Evolutionary conservation across 2,888 invertebrate species (phyloP).

Genomic region (Sympetrum striolatum): DNA sequence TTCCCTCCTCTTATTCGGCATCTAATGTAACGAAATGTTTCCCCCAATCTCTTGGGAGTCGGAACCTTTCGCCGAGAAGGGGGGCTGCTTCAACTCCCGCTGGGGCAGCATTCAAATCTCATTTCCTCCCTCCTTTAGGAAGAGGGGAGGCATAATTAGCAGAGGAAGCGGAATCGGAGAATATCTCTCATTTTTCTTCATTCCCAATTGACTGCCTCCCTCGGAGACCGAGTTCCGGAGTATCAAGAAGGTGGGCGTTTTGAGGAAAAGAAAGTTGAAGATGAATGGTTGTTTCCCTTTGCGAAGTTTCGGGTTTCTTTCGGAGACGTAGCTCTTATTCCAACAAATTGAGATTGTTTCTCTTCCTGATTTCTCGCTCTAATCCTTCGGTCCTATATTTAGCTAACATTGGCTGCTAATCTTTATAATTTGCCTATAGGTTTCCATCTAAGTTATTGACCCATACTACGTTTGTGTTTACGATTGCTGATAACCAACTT

Average conservation of each 20-base stretch:
- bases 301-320: background rate
- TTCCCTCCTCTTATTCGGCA: background rate
- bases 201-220: slow-evolving; percentile 38
- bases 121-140: slow-evolving; percentile 48
- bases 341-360: background rate
- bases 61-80: background rate
- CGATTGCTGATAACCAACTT: no score
- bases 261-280: background rate
- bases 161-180: slow-evolving; percentile 45
- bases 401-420: no score
- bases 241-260: background rate
- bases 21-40: background rate
- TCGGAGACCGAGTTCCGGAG: background rate
- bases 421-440: no score
- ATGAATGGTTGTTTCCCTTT: background rate
- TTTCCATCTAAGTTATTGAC: no score
- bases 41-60: background rate
- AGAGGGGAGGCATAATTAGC: slow-evolving; percentile 30
- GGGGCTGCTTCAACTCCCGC: slow-evolving; percentile 44
- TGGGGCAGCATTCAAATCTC: slow-evolving; percentile 50
- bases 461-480: no score
- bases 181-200: slow-evolving; percentile 44
- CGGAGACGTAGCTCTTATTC: background rate
- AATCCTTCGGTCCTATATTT: background rate
- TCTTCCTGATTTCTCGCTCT: background rate